A percentile compares a stretch with the other conserved stretches of the same genome.
phyloP scores from a whole-genome alignment of 2,888 invertebrate species.

The Subacronicta megacephala region DNA sequence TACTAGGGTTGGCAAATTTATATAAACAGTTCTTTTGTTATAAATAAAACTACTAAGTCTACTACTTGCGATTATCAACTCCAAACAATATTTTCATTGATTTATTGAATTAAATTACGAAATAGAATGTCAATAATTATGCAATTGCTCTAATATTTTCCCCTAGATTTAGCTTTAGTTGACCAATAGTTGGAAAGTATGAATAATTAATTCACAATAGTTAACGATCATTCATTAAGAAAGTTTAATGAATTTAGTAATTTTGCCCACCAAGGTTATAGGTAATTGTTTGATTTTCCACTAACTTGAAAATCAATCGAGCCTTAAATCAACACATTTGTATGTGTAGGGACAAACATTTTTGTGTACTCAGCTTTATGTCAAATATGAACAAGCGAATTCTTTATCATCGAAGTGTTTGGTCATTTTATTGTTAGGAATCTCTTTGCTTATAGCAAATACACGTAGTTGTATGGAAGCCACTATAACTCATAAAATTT shows the following conservation, averaged over 20 bases:
- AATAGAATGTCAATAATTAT: too few relatives aligned
- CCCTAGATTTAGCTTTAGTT: too few relatives aligned
- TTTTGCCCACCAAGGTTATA: background rate
- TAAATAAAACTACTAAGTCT: too few relatives aligned
- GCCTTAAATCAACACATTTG: constrained; percentile 10
- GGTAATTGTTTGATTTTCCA: constrained; percentile 15
- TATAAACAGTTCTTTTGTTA: background rate
- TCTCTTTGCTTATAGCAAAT: background rate
- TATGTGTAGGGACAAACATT: background rate
- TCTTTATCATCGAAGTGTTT: constrained; percentile 24
- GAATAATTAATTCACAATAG: too few relatives aligned
- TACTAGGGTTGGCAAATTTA: constrained; percentile 21
- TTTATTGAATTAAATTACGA: too few relatives aligned
- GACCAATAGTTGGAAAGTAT: too few relatives aligned
- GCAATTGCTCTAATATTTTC: too few relatives aligned
- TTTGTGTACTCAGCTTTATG: constrained; percentile 5
- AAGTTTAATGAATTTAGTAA: background rate
- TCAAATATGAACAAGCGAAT: constrained; percentile 27
- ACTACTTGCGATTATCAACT: too few relatives aligned
- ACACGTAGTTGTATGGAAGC: background rate
- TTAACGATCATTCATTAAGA: too few relatives aligned
- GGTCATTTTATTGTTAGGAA: constrained; percentile 10
- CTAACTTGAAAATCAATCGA: constrained; percentile 11
- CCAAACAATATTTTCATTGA: too few relatives aligned
- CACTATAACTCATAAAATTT: too few relatives aligned